phyloP scores from a whole-genome alignment of 2,113 vertebrate species.

The Junco hyemalis region DNA sequence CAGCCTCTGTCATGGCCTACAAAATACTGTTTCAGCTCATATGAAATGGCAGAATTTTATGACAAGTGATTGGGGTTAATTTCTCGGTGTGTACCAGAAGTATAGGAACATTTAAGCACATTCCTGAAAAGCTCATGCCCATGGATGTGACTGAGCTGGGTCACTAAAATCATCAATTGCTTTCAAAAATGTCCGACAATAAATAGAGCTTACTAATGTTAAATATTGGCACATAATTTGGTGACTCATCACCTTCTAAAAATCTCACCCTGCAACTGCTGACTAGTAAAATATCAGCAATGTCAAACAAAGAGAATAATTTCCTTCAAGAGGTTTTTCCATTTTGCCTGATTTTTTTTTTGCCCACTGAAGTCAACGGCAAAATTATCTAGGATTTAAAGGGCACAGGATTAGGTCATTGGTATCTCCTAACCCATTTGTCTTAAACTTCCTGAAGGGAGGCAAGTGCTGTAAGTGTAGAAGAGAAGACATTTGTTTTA shows the following conservation, averaged over 20 bases:
- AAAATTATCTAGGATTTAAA: slow-evolving; percentile 37
- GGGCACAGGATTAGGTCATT: slow-evolving; percentile 31
- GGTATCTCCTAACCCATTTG: slow-evolving; percentile 49
- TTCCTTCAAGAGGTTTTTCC: neutral
- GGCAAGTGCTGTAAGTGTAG: slow-evolving; percentile 64
- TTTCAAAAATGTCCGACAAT: neutral
- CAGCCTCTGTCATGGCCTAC: neutral
- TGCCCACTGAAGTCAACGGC: neutral
- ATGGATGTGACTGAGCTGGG: neutral
- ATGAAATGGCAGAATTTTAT: neutral
- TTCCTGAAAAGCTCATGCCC: neutral
- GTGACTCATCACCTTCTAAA: neutral
- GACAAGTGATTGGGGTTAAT: neutral
- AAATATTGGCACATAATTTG: neutral
- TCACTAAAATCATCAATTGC: neutral
- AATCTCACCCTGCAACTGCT: neutral
- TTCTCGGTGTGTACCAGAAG: neutral
- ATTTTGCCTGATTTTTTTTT: neutral
- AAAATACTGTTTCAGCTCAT: neutral
- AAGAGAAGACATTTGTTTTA: slow-evolving; percentile 76
- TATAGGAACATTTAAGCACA: neutral
- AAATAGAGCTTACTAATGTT: neutral
- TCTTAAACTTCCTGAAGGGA: slow-evolving; percentile 51
- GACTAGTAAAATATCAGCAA: neutral
- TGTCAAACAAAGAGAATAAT: neutral